A percentile compares a stretch with the other conserved stretches of the same genome.
phyloP scores from a whole-genome alignment of 2,113 vertebrate genomes.

The Taurulus bubalis region DNA sequence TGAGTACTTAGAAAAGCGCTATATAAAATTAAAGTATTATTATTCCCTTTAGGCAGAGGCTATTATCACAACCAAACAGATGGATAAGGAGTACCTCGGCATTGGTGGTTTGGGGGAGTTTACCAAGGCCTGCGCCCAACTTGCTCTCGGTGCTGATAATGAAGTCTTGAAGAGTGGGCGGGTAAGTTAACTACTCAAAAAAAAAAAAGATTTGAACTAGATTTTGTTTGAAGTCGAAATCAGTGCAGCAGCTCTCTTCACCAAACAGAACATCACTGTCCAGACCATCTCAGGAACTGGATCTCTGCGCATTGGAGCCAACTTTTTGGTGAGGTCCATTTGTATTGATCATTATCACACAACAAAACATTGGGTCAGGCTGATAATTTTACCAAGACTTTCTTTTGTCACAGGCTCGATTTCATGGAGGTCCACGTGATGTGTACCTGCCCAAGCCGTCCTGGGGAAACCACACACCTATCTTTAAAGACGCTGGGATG shows the following conservation, averaged over 20 bases:
- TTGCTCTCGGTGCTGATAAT: constrained; percentile 89
- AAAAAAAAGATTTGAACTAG: not conserved
- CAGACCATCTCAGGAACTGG: constrained; percentile 98
- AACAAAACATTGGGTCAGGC: not conserved
- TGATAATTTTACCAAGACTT: not conserved
- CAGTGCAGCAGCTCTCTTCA: constrained; percentile 10
- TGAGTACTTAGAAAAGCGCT: too few relatives aligned
- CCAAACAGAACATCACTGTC: constrained; percentile 89
- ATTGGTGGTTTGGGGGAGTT: constrained; percentile 91
- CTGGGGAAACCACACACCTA: constrained; percentile 98
- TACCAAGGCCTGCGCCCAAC: constrained; percentile 87
- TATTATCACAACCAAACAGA: constrained; percentile 88
- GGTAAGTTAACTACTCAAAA: constrained; percentile 81
- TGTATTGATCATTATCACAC: not conserved
- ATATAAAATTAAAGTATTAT: too few relatives aligned
- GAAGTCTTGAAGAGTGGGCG: constrained; percentile 91
- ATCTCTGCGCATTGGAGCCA: constrained; percentile 92
- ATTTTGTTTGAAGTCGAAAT: constrained; percentile 6
- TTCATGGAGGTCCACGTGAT: constrained; percentile 89
- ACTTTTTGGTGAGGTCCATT: constrained; percentile 89
- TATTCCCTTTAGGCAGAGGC: constrained; percentile 86
- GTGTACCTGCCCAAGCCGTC: constrained; percentile 96
- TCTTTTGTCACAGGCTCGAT: constrained; percentile 87
- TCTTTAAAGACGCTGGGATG: constrained; percentile 96
- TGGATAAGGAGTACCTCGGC: constrained; percentile 95